Conservation (phyloP, 2,888 invertebrate species). For the Chydorus sphaericus region DNA sequence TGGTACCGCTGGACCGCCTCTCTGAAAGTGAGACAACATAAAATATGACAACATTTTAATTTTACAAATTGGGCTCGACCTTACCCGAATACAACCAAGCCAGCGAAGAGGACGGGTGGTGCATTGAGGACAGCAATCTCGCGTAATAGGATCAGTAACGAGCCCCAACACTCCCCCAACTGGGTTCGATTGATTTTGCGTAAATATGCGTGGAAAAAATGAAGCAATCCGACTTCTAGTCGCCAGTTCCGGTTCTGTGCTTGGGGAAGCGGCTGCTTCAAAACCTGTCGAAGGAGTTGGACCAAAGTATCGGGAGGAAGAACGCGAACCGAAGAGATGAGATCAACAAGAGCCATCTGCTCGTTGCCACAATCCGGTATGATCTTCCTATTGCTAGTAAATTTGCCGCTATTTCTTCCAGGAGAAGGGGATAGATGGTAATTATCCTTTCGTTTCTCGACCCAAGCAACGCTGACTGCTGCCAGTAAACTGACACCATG, state of each 20-base stretch:
- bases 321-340: constrained; percentile 63
- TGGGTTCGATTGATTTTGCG: constrained; percentile 45
- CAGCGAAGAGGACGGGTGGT: constrained; percentile 62
- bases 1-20: constrained; percentile 27
- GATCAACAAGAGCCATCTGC: constrained; percentile 59
- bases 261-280: constrained; percentile 47
- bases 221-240: constrained; percentile 65
- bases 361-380: constrained; percentile 45
- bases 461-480: constrained; percentile 74
- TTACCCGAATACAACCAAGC: constrained; percentile 59
- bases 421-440: background rate
- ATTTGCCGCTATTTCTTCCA: background rate
- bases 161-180: constrained; percentile 61
- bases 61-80: constrained; percentile 73
- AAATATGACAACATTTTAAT: constrained; percentile 55
- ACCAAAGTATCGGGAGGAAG: constrained; percentile 72
- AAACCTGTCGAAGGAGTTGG: constrained; percentile 63
- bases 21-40: no score
- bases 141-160: constrained; percentile 53
- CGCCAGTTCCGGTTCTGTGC: constrained; percentile 32
- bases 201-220: constrained; percentile 53
- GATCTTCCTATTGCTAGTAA: background rate
- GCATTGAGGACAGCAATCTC: constrained; percentile 55
- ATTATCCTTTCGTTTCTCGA: constrained; percentile 33
- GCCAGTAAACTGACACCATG: constrained; percentile 67